Percentiles rank a stretch among this genome's conserved stretches.
These are phyloP conservation scores for Gallinago solitaria DNA, from an alignment of 2,797 vertebrate genomes.

Conservation along the genomic window DNA sequence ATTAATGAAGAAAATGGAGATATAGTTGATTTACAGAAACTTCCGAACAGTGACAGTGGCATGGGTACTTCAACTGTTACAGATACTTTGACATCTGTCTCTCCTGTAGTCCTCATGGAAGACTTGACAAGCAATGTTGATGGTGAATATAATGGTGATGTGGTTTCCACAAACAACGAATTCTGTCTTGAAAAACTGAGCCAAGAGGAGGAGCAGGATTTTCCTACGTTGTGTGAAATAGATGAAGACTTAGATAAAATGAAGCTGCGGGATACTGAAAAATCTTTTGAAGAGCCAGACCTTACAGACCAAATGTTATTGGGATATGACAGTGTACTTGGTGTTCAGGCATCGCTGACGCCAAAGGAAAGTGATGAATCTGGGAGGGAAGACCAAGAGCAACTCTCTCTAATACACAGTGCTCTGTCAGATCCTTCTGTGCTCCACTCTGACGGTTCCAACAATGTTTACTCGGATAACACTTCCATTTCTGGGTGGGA, in stretches of 20 bases:
- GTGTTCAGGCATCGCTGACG: background rate
- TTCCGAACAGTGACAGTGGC: background rate
- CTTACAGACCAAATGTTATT: background rate
- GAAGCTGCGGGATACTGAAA: background rate
- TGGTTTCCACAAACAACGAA: background rate
- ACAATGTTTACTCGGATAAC: background rate
- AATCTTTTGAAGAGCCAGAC: background rate
- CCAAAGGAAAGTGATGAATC: background rate
- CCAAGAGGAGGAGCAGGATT: constrained; percentile 12
- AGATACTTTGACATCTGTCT: background rate
- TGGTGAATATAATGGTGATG: background rate
- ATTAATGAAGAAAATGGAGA: constrained; percentile 1
- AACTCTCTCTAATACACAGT: background rate
- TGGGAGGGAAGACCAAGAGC: background rate
- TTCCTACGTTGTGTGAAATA: background rate
- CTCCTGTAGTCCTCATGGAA: background rate
- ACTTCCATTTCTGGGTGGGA: background rate
- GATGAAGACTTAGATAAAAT: background rate
- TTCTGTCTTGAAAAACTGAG: background rate
- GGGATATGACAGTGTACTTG: background rate
- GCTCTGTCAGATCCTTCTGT: background rate
- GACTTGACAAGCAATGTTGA: background rate
- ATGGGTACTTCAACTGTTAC: background rate
- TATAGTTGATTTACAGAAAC: background rate
- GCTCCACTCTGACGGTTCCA: background rate